These are phyloP conservation scores for Sycophila sp. DNA, from an alignment of 1,140 invertebrate species.

Conservation along the genomic window DNA sequence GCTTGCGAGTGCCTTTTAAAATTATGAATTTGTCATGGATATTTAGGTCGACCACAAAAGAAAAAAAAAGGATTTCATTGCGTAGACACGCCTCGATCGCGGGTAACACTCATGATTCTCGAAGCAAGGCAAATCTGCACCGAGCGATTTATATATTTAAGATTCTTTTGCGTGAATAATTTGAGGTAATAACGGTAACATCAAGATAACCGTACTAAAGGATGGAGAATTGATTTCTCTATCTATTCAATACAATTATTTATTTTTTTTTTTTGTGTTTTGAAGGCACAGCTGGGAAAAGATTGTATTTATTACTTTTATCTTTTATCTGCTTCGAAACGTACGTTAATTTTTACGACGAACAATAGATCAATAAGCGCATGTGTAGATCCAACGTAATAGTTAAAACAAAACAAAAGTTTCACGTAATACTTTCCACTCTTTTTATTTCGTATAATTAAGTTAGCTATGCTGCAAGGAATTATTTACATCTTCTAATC, in stretches of 20 bases:
- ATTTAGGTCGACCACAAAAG: background rate
- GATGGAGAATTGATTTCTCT: slow-evolving; percentile 9
- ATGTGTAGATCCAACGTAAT: background rate
- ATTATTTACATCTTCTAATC: too few relatives aligned
- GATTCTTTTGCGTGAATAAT: slow-evolving; percentile 13
- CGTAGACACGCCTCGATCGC: slow-evolving; percentile 12
- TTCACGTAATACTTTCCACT: too few relatives aligned
- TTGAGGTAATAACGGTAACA: background rate
- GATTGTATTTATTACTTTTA: slow-evolving; percentile 1
- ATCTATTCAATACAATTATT: slow-evolving; percentile 6
- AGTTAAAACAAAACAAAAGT: too few relatives aligned
- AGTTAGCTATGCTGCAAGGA: too few relatives aligned
- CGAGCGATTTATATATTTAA: background rate
- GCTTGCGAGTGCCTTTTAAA: background rate
- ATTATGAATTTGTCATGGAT: slow-evolving; percentile 18
- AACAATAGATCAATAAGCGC: background rate
- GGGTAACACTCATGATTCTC: background rate
- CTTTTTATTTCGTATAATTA: too few relatives aligned
- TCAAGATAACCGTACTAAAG: slow-evolving; percentile 9
- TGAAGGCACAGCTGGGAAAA: background rate
- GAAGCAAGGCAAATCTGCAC: slow-evolving; percentile 1
- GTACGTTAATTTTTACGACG: background rate
- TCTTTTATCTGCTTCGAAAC: background rate
- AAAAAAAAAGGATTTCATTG: background rate
- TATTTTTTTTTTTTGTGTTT: background rate